Evolutionary conservation across 2,113 vertebrate species (phyloP).

Genomic region (Ceyx melanurus): DNA sequence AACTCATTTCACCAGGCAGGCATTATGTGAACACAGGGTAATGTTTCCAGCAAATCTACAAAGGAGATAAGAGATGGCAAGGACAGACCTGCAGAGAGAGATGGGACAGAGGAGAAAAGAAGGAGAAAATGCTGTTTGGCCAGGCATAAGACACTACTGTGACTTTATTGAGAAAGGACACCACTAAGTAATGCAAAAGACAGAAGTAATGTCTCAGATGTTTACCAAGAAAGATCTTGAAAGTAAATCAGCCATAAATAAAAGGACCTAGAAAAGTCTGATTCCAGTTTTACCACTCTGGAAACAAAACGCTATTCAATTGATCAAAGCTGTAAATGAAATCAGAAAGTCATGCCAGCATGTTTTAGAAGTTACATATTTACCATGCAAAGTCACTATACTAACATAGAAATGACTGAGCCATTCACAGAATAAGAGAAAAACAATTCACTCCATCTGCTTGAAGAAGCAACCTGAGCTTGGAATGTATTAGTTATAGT

Average conservation of each 20-base stretch:
- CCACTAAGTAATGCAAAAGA: neutral
- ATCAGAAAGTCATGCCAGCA: neutral
- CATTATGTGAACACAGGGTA: neutral
- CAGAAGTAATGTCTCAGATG: neutral
- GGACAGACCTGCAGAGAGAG: neutral
- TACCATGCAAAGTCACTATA: neutral
- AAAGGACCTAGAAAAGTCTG: neutral
- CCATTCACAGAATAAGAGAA: neutral
- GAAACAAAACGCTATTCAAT: neutral
- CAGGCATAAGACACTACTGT: neutral
- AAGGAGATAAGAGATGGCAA: neutral
- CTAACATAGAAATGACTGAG: neutral
- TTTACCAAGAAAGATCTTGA: neutral
- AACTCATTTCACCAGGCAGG: neutral
- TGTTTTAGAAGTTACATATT: constrained; percentile 1
- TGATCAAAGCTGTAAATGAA: constrained; percentile 1
- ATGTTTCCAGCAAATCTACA: neutral
- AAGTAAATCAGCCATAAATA: neutral
- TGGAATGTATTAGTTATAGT: neutral
- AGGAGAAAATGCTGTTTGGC: neutral
- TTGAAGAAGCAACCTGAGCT: neutral
- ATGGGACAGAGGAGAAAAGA: neutral
- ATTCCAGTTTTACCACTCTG: neutral
- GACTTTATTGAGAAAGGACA: neutral
- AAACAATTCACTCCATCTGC: constrained; percentile 1